A percentile compares a stretch with the other conserved stretches of the same genome.
Conservation (phyloP, 1,140 invertebrate species). For the Tribolium madens region DNA sequence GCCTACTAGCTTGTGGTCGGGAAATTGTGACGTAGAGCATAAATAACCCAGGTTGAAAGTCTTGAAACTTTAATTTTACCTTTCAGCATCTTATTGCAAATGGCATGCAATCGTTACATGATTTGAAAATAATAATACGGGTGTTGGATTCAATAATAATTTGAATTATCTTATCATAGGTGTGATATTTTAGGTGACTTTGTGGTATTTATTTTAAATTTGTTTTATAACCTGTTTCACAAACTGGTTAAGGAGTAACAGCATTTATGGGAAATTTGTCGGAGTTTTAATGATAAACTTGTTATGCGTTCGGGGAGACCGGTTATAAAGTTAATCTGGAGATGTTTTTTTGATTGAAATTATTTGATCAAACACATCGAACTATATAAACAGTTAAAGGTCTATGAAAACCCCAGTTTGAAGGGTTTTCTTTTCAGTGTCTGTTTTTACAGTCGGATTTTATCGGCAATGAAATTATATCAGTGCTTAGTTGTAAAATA, state of each 20-base stretch:
- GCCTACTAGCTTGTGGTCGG: conserved; percentile 26
- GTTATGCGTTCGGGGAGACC: conserved; percentile 1
- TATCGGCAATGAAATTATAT: conserved; percentile 36
- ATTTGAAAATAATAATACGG: conserved; percentile 2
- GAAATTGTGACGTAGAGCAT: conserved; percentile 37
- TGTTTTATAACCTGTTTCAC: conserved; percentile 32
- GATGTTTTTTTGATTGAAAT: conserved; percentile 23
- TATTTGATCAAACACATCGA: conserved; percentile 22
- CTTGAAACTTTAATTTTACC: conserved; percentile 36
- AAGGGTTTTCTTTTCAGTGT: conserved; percentile 14
- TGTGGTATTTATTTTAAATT: conserved; percentile 28
- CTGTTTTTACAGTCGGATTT: conserved; percentile 11
- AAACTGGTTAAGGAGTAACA: conserved; percentile 23
- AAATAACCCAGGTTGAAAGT: conserved; percentile 25
- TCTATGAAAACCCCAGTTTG: conserved; percentile 4
- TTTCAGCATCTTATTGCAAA: conserved; percentile 34
- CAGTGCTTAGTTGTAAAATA: conserved; percentile 17
- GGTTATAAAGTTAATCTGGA: conserved; percentile 28
- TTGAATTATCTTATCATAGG: conserved; percentile 5
- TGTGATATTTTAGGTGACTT: neutral
- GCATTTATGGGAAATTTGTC: neutral
- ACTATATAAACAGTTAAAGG: conserved; percentile 16
- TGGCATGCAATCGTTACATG: conserved; percentile 12
- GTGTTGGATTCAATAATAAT: neutral
- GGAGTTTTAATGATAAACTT: conserved; percentile 27